These are phyloP conservation scores for Orcinus orca DNA, from an alignment of 2,113 vertebrate species.

Conservation along the genomic window DNA sequence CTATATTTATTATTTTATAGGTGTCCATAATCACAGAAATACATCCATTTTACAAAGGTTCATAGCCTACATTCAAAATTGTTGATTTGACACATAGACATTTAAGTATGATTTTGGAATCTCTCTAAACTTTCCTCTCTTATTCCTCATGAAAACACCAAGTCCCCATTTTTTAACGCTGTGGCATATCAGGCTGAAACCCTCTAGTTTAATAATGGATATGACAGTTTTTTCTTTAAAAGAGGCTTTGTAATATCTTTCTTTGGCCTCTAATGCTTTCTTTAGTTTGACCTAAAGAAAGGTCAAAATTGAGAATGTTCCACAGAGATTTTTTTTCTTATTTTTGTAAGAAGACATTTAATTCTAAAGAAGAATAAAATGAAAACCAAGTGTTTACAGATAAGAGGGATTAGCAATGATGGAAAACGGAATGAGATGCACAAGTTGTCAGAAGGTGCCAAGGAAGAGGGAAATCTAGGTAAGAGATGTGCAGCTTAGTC, in stretches of 20 bases:
- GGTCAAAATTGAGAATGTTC: not conserved
- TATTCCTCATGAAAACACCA: not conserved
- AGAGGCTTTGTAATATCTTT: not conserved
- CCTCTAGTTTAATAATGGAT: not conserved
- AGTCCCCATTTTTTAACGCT: not conserved
- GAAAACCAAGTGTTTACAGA: not conserved
- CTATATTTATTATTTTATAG: not conserved
- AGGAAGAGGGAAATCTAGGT: not conserved
- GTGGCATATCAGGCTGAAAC: not conserved
- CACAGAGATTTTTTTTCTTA: not conserved
- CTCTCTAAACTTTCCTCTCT: not conserved
- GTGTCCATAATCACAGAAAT: not conserved
- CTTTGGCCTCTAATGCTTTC: not conserved
- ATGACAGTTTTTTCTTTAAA: not conserved
- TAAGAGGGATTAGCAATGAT: not conserved
- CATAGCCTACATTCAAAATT: not conserved
- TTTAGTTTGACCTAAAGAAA: not conserved
- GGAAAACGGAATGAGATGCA: not conserved
- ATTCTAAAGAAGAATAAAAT: conserved; percentile 35
- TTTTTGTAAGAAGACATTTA: not conserved
- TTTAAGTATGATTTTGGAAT: not conserved
- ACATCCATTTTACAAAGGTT: not conserved
- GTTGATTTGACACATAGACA: not conserved
- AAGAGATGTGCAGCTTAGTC: not conserved
- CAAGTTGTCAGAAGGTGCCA: not conserved